phyloP scores from a whole-genome alignment of 2,888 invertebrate species.

The Philaethria dido region DNA sequence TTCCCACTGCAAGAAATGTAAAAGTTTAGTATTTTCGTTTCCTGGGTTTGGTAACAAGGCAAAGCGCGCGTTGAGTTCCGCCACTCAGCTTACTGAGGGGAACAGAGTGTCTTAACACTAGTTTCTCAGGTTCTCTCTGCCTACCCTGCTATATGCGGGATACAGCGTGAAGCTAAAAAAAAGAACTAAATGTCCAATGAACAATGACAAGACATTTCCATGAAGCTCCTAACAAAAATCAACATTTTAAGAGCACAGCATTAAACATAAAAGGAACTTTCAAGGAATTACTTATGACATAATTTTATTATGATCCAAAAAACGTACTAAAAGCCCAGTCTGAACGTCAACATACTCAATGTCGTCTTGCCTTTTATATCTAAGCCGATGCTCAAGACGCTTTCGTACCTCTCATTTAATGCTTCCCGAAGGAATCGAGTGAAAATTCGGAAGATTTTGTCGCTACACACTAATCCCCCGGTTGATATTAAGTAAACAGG shows the following conservation, averaged over 20 bases:
- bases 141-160: too few relatives aligned
- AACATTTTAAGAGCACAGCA: background rate
- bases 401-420: conserved; percentile 40
- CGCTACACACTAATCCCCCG: conserved; percentile 34
- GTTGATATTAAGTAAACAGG: conserved; percentile 36
- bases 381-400: conserved; percentile 37
- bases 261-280: background rate
- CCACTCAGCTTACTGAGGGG: too few relatives aligned
- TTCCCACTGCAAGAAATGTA: too few relatives aligned
- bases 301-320: conserved; percentile 15
- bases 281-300: conserved; percentile 4
- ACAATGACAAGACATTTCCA: too few relatives aligned
- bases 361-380: conserved; percentile 36
- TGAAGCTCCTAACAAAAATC: background rate
- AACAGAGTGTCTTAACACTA: too few relatives aligned
- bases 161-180: too few relatives aligned
- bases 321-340: conserved; percentile 1
- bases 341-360: conserved; percentile 21
- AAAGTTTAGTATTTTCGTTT: too few relatives aligned
- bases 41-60: too few relatives aligned
- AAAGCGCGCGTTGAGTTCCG: too few relatives aligned
- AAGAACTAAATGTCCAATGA: too few relatives aligned
- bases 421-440: conserved; percentile 39
- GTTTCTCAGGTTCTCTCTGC: too few relatives aligned
- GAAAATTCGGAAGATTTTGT: conserved; percentile 37